Evolutionary conservation across 1,140 invertebrate genomes (phyloP), one percentile per base, ranked within the genome.

Genomic region (Leptoteleia sp.): DNA sequence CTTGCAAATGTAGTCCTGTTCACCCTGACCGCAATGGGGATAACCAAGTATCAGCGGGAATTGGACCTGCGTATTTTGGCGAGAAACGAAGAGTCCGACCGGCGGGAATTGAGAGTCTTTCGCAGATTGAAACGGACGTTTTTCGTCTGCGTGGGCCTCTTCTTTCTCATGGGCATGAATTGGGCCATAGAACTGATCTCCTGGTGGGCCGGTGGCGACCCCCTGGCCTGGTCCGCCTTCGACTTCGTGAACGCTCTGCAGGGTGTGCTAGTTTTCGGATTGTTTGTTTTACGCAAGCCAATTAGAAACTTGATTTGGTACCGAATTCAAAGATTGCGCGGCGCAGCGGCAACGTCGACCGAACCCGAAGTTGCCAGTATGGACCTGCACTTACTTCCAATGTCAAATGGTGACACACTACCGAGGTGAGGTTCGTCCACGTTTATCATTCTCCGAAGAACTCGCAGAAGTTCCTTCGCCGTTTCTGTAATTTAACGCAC

Each of bases 111-210:
- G 13, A 81, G 82, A 1, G 55, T 84, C 0, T 83, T 89, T 5
- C 81, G 83, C 1, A 42, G 83, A 4, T 15, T 89, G 3, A 87
- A 83, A 25, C 81, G 57, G 11, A 88, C 86, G 0, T 86, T 91
- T 17, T 75, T 87, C 12, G 80, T 91, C 4, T 90, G 89, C 40
- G 59, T 92, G 13, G 85, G 88, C 5, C 81, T 92, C 0, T 92
- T 91, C 71, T 84, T 91, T 7, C 70, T 92, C 1, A 92, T 92
- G 91, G 91, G 91, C 0, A 83, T 92, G 6, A 91, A 89, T 40
- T 92, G 91, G 91, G 77, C 83, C 0, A 87, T 91, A 76, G 91
- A 92, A 50, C 75, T 92, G 8, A 82, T 92, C 6, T 91, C 91
- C 0, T 92, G 89, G 89, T 83, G 76, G 22, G 79, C 85, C 2